phyloP scores from a whole-genome alignment of 2,797 vertebrate species.

The Gobio occitaniae region DNA sequence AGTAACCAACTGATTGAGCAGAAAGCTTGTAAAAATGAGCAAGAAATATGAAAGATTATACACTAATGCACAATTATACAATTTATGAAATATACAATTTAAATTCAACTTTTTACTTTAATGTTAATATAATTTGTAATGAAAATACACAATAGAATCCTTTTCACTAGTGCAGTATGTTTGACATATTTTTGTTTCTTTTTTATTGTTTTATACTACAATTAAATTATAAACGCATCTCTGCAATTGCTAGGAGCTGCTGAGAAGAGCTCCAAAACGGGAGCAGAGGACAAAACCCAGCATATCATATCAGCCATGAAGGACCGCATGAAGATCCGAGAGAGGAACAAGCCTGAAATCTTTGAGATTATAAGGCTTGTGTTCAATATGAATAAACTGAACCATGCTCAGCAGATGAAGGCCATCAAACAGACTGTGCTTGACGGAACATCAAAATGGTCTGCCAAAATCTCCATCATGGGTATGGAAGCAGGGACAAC shows the following conservation, averaged over 20 bases:
- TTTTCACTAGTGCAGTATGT: not conserved
- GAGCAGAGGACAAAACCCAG: slow-evolving; percentile 92
- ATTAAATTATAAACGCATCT: not conserved
- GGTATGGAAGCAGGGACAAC: slow-evolving; percentile 70
- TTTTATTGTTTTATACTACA: not conserved
- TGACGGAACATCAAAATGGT: slow-evolving; percentile 98
- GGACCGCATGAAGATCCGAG: slow-evolving; percentile 97
- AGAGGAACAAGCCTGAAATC: slow-evolving; percentile 96
- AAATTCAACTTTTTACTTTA: not conserved
- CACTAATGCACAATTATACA: not conserved
- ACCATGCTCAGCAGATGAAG: slow-evolving; percentile 94
- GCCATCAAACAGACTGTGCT: slow-evolving; percentile 92
- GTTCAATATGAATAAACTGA: slow-evolving; percentile 83
- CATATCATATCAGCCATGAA: slow-evolving; percentile 98
- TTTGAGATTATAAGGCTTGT: slow-evolving; percentile 92
- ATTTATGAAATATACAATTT: not conserved
- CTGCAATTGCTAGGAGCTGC: slow-evolving; percentile 84
- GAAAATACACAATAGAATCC: not conserved
- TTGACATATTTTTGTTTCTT: not conserved
- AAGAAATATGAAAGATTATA: slow-evolving; percentile 2
- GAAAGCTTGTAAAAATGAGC: not conserved
- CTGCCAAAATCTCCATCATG: slow-evolving; percentile 93
- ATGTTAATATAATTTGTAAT: not conserved
- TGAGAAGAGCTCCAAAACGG: slow-evolving; percentile 95
- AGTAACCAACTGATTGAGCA: not conserved